Base-by-base conservation (phyloP, 2,888 invertebrate genomes). In the Leptothorax acervorum region DNA sequence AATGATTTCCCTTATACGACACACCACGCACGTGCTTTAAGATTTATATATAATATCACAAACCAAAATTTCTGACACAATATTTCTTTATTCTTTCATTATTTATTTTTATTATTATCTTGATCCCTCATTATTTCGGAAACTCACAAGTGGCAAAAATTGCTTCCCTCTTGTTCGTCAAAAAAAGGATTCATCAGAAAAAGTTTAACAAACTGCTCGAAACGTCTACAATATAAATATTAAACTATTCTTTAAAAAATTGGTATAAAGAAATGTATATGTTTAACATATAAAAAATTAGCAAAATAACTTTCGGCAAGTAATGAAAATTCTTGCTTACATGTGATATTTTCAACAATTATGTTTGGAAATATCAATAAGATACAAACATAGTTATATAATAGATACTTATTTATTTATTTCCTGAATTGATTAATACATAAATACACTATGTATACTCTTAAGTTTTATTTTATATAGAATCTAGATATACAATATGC, bases 321-420 rank as follows among this genome's bases (percentile, higher is more conserved):
- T 57, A 42, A 31, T 18, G 0, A 74, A 74, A 42, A 39, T 57
- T 45, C 2, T 45, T 45, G 18, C 4, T 71, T 4, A 62, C 23
- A 0, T 23, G 11, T 35, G 12, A 15, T 23, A 28, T 55, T 39
- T 18, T 42, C 15, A 73, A 55, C 3, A 45, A 60, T 9, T 62
- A 35, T 48, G 23, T 62, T 60, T 0, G n/a, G 15, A 75, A 35
- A 45, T 57, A 42, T 73, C 15, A 39, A 73, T 35, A 62, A 15
- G 1, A 23, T n/a, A 23, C 2, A 71, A n/a, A 35, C 0, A 35
- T 11, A 9, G 3, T 71, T 51, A 48, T 23, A 70, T 35, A 70
- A 31, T 23, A 23, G 23, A 23, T 48, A 35, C 18, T 73, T 39
- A 42, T 73, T 73, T 6, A 35, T 60, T 60, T 75, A 75, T 62